phyloP scores from a whole-genome alignment of 2,888 invertebrate genomes.

The Metacarcinus magister region DNA sequence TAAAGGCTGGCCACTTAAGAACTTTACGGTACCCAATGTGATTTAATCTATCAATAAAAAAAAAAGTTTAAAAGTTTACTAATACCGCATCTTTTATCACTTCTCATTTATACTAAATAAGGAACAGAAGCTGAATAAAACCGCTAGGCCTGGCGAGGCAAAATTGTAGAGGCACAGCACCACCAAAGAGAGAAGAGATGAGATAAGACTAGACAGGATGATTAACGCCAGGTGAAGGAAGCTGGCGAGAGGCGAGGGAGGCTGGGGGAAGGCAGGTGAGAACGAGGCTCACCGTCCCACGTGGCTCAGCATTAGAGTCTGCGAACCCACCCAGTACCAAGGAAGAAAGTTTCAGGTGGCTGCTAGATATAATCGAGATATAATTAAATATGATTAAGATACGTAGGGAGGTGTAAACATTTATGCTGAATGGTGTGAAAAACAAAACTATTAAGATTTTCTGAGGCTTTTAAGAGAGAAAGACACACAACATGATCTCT shows the following conservation, averaged over 20 bases:
- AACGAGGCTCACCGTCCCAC: background rate
- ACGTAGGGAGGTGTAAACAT: too few relatives aligned
- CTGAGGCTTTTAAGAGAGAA: too few relatives aligned
- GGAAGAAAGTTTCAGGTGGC: too few relatives aligned
- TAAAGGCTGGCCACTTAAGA: background rate
- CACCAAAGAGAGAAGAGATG: background rate
- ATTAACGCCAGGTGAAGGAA: conserved; percentile 46
- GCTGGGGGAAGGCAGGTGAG: background rate
- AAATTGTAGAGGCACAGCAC: background rate
- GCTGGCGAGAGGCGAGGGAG: conserved; percentile 8
- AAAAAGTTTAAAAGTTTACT: background rate
- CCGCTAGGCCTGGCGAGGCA: background rate
- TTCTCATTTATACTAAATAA: background rate
- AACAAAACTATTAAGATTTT: too few relatives aligned
- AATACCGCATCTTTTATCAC: background rate
- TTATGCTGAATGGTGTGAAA: too few relatives aligned
- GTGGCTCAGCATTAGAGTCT: background rate
- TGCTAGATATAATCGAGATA: too few relatives aligned
- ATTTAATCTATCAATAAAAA: background rate
- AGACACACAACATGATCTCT: background rate
- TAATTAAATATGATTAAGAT: too few relatives aligned
- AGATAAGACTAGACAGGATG: conserved; percentile 38
- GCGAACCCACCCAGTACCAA: too few relatives aligned
- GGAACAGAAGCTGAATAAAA: background rate
- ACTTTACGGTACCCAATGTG: background rate